Percentiles rank a stretch among this genome's conserved stretches.
These are phyloP conservation scores for Ichneumon xanthorius DNA, from an alignment of 2,888 invertebrate species.

Conservation along the genomic window DNA sequence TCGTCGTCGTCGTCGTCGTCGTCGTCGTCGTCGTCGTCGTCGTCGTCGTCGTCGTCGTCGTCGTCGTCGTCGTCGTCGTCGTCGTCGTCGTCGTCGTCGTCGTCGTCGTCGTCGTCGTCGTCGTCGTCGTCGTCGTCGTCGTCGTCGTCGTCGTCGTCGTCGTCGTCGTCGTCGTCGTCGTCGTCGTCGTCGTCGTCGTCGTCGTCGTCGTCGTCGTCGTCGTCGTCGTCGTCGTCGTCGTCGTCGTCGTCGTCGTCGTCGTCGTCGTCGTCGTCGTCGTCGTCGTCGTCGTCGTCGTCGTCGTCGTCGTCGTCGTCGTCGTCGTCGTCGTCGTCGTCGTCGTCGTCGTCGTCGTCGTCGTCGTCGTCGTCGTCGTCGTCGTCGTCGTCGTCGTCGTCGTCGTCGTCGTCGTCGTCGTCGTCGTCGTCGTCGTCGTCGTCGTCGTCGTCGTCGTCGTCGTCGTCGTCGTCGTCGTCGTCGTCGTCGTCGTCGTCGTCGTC, in stretches of 20 bases:
- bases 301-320: slow-evolving; percentile 62
- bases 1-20: slow-evolving; percentile 61
- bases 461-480: slow-evolving; percentile 65
- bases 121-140: slow-evolving; percentile 62
- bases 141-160: slow-evolving; percentile 65
- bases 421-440: slow-evolving; percentile 65
- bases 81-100: slow-evolving; percentile 61
- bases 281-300: slow-evolving; percentile 65
- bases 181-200: slow-evolving; percentile 61
- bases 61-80: slow-evolving; percentile 65
- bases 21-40: slow-evolving; percentile 64
- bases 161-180: slow-evolving; percentile 63
- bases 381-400: slow-evolving; percentile 64
- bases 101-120: slow-evolving; percentile 65
- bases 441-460: slow-evolving; percentile 61
- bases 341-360: slow-evolving; percentile 63
- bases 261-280: slow-evolving; percentile 61
- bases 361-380: slow-evolving; percentile 61
- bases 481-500: slow-evolving; percentile 62
- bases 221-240: slow-evolving; percentile 61
- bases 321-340: slow-evolving; percentile 65
- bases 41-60: slow-evolving; percentile 61
- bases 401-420: slow-evolving; percentile 61
- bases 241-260: slow-evolving; percentile 65
- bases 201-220: slow-evolving; percentile 64